Percentiles rank a stretch among this genome's conserved stretches.
Conservation (phyloP, 2,113 vertebrate species). For the Budorcas taxicolor region DNA sequence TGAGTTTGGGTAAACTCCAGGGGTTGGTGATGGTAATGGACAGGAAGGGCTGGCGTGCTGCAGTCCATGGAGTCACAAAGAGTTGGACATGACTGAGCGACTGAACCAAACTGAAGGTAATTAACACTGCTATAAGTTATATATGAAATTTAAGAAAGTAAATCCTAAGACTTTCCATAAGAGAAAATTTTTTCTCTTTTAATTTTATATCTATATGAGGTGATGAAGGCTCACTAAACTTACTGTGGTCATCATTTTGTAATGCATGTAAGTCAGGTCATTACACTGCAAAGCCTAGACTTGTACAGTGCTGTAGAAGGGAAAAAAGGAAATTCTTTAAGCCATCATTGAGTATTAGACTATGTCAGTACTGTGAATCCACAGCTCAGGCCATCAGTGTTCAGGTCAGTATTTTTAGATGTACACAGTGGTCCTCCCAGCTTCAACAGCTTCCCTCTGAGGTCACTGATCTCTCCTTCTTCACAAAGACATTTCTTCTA, state of each 20-base stretch:
- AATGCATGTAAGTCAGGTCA: not conserved
- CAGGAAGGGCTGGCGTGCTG: not conserved
- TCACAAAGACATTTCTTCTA: not conserved
- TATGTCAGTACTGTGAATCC: not conserved
- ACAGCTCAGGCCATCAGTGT: not conserved
- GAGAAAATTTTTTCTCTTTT: not conserved
- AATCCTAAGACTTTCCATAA: not conserved
- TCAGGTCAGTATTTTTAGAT: not conserved
- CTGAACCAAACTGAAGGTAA: not conserved
- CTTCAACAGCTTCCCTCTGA: not conserved
- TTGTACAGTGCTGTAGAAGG: not conserved
- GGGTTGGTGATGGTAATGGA: not conserved
- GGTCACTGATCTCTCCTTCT: not conserved
- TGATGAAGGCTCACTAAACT: not conserved
- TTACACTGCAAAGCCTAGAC: not conserved
- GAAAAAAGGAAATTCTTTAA: not conserved
- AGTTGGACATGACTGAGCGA: accelerated
- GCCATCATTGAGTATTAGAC: not conserved
- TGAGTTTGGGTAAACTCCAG: not conserved
- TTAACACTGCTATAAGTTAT: not conserved
- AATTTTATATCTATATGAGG: not conserved
- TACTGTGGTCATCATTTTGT: not conserved
- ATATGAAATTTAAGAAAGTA: not conserved
- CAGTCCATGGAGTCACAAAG: not conserved
- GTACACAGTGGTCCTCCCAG: not conserved